These are phyloP conservation scores for Pseudochromis fuscus DNA, from an alignment of 2,797 vertebrate genomes.

Conservation along the genomic window DNA sequence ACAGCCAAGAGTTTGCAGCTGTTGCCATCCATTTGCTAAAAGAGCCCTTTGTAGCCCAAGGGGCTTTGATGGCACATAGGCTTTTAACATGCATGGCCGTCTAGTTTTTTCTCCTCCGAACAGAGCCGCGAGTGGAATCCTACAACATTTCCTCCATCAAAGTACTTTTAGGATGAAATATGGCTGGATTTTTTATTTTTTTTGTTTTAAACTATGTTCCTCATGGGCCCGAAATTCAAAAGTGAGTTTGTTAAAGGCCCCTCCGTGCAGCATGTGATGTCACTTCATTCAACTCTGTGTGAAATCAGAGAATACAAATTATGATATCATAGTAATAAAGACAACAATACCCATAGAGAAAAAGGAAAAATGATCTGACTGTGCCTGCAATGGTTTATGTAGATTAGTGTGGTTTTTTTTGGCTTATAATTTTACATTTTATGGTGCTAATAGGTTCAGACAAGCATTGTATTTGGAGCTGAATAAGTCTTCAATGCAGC, in stretches of 20 bases:
- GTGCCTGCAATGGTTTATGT: background rate
- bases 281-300: background rate
- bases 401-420: background rate
- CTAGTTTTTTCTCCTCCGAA: conserved; percentile 32
- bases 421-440: background rate
- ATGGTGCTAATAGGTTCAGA: background rate
- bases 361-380: background rate
- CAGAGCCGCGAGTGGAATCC: conserved; percentile 45
- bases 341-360: background rate
- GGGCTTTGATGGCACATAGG: conserved; percentile 82
- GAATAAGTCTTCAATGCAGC: conserved; percentile 1
- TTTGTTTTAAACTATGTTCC: conserved; percentile 31
- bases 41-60: conserved; percentile 78
- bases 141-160: conserved; percentile 61
- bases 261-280: conserved; percentile 10
- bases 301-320: conserved; percentile 32
- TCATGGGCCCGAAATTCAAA: conserved; percentile 34
- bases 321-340: background rate
- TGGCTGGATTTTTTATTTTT: conserved; percentile 13
- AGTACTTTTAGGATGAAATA: conserved; percentile 53
- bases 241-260: conserved; percentile 1
- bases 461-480: conserved; percentile 1
- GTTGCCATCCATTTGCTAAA: conserved; percentile 81
- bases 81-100: conserved; percentile 79
- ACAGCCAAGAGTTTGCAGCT: conserved; percentile 80